Evolutionary conservation across 2,888 invertebrate species (phyloP).

Genomic region (Chrysotoxum bicinctum): DNA sequence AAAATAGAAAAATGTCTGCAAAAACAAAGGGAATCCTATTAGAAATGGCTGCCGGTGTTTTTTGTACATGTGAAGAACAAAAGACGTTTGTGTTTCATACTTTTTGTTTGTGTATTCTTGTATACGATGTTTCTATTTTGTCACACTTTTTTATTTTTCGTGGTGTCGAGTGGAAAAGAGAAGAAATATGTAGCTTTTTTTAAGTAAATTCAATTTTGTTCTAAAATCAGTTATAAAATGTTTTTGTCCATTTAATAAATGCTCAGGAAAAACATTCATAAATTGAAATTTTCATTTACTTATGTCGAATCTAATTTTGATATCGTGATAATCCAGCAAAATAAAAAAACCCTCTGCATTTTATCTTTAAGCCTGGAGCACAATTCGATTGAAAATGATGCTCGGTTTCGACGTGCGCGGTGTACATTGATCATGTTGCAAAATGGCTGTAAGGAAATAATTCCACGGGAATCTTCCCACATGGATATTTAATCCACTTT

Average conservation of each 20-base stretch:
- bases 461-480: too few species aligned
- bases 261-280: neutral
- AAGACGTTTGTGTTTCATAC: constrained; percentile 20
- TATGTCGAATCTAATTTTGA: too few species aligned
- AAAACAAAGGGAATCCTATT: constrained; percentile 66
- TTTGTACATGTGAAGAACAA: constrained; percentile 49
- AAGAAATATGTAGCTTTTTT: neutral
- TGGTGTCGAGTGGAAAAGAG: neutral
- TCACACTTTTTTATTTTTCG: neutral
- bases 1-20: constrained; percentile 46
- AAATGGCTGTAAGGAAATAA: too few species aligned
- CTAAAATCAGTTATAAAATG: neutral
- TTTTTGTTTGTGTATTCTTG: neutral
- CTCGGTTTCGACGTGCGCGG: too few species aligned
- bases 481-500: too few species aligned
- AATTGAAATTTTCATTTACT: neutral
- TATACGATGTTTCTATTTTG: neutral
- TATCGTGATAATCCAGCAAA: too few species aligned
- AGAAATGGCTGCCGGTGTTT: constrained; percentile 53
- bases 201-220: neutral
- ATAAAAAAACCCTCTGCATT: too few species aligned
- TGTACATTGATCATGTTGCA: too few species aligned
- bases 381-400: too few species aligned
- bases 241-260: neutral
- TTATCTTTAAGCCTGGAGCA: too few species aligned